A percentile compares a stretch with the other conserved stretches of the same genome.
Evolutionary conservation across 2,113 vertebrate genomes (phyloP).

Genomic region (Numenius arquata): DNA sequence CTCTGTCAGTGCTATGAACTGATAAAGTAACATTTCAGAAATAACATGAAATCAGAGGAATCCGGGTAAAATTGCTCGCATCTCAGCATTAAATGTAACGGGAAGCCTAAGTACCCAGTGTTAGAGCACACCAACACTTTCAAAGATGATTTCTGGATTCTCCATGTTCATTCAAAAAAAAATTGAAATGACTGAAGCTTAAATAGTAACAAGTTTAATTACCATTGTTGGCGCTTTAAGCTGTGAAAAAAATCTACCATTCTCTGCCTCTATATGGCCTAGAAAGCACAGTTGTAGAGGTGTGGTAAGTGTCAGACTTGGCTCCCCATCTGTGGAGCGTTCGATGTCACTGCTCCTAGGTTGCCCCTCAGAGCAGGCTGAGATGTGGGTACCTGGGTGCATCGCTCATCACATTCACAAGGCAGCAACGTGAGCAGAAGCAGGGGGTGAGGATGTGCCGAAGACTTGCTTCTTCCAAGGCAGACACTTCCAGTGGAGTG

Average conservation of each 20-base stretch:
- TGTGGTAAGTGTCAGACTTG: not conserved
- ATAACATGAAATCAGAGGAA: not conserved
- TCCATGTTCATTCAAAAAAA: not conserved
- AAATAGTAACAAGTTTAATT: not conserved
- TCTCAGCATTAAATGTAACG: not conserved
- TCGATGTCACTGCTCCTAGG: not conserved
- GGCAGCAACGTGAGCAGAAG: not conserved
- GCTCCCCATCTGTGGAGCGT: not conserved
- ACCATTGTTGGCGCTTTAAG: not conserved
- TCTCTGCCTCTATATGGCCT: no score
- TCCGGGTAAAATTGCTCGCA: not conserved
- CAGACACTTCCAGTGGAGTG: not conserved
- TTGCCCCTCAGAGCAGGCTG: not conserved
- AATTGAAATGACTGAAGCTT: not conserved
- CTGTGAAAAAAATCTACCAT: not conserved
- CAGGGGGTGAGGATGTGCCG: accelerated
- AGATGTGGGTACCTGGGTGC: not conserved
- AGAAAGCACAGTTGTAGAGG: not conserved
- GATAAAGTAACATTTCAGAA: not conserved
- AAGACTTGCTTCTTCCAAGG: not conserved
- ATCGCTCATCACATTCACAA: not conserved
- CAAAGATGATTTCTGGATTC: not conserved
- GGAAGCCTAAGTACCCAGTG: not conserved
- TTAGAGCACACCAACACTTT: not conserved
- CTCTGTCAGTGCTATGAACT: not conserved